A percentile compares a stretch with the other conserved stretches of the same genome.
phyloP scores from a whole-genome alignment of 2,797 vertebrate species.

The Pangasius mekongensis region DNA sequence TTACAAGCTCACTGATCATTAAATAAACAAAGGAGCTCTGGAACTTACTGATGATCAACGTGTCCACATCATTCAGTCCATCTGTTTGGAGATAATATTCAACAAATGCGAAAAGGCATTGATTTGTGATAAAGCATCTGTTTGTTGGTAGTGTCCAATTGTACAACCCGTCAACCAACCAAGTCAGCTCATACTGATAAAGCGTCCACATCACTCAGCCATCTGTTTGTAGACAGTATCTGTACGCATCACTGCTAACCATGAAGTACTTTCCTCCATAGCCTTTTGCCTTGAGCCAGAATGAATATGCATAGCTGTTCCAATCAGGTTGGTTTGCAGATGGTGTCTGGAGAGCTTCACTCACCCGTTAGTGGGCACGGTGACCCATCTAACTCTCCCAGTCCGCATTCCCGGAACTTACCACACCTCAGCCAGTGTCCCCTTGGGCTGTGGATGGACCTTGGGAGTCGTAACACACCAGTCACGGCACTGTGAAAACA shows the following conservation, averaged over 20 bases:
- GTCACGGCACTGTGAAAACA: not conserved
- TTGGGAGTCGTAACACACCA: not conserved
- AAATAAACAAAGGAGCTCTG: constrained; percentile 6
- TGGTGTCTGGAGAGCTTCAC: constrained; percentile 37
- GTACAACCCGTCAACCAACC: constrained; percentile 25
- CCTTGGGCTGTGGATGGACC: constrained; percentile 10
- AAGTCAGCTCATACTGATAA: constrained; percentile 22
- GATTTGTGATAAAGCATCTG: constrained; percentile 30
- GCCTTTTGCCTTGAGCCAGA: constrained; percentile 35
- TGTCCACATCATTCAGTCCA: not conserved
- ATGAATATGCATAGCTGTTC: constrained; percentile 45
- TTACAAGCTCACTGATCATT: not conserved
- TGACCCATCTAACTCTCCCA: constrained; percentile 22
- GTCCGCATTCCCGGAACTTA: constrained; percentile 7
- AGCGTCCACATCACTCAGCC: constrained; percentile 8
- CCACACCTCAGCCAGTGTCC: constrained; percentile 13
- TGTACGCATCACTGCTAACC: constrained; percentile 29
- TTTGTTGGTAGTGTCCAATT: constrained; percentile 6
- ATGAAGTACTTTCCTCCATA: constrained; percentile 11
- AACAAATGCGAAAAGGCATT: not conserved
- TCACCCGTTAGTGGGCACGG: constrained; percentile 44
- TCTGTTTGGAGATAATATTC: constrained; percentile 14
- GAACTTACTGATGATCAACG: not conserved
- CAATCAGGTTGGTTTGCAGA: constrained; percentile 27
- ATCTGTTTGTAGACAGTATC: constrained; percentile 41